Evolutionary conservation across 2,113 vertebrate species (phyloP).

Genomic region (Sturnira hondurensis): DNA sequence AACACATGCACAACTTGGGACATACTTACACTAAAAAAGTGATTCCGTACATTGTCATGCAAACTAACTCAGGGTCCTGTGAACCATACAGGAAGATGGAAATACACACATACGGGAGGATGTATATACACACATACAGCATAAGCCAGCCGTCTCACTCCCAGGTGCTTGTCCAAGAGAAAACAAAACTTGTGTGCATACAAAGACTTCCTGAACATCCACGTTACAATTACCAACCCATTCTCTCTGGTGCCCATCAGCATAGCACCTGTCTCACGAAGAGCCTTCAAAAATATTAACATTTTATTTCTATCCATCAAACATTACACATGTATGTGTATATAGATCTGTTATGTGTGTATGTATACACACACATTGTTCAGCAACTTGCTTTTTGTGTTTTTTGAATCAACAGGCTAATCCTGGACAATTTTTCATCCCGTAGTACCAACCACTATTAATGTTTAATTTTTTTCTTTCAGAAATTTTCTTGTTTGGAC

Average conservation of each 20-base stretch:
- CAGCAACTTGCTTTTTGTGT: background rate
- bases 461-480: background rate
- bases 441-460: background rate
- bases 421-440: background rate
- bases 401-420: background rate
- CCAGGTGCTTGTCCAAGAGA: background rate
- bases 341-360: background rate
- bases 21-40: too few species aligned
- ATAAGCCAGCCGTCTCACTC: background rate
- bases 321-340: background rate
- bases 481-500: background rate
- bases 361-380: background rate
- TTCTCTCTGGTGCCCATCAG: background rate
- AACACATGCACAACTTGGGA: background rate
- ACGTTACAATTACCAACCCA: background rate
- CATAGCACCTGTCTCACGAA: background rate
- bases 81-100: background rate
- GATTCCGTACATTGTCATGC: background rate
- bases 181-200: background rate
- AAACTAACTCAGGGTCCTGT: background rate
- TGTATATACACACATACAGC: too few species aligned
- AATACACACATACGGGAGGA: background rate
- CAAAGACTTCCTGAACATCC: background rate
- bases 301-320: background rate
- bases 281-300: background rate